Evolutionary conservation across 2,888 invertebrate genomes (phyloP), one percentile per base, ranked within the genome.

Genomic region (Trisateles emortualis): DNA sequence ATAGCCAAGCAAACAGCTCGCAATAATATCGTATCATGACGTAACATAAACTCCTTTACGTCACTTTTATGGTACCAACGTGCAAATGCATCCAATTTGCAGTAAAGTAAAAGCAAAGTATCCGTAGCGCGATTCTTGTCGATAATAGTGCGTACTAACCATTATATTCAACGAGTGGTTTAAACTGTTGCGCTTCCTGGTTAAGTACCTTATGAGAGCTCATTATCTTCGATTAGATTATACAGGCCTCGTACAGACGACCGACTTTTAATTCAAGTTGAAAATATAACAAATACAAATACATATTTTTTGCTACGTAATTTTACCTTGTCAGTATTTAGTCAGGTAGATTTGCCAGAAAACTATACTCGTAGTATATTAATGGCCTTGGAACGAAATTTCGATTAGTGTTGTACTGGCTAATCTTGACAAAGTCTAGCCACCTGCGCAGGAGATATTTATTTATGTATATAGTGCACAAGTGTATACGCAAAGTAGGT

Each of bases 71-170:
- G 52, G 36, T 46, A 60, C 65, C 71, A 71, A 76, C 76, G 79
- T 84, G 81, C 78, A 80, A 84, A 81, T 83, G 84, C 86, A 86
- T 86, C 80, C 85, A 84, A 88, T 89, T 83, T 88, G 88, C 86
- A 88, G 79, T 88, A 84, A 88, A 86, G 74, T 76, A 70, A 76
- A 76, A 59, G 26, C 35, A 22, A 60, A 64, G 58, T 56, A 52
- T 64, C 57, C 52, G 40, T 68, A 50, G 55, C 58, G 50, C 40
- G 55, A 46, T 50, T 52, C 32, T 62, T 60, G 56, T 55, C 56
- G 62, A 64, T 71, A 71, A 68, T 71, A 59, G 56, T 56, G 58
- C 44, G 46, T 49, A 50, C 13, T 61, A 40, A 54, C 56, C 55
- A 48, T 62, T 52, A 62, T 49, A 50, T 48, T n/a, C 17, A 52